Base-by-base conservation (phyloP, 1,140 invertebrate species). In the Aporrectodea caliginosa region DNA sequence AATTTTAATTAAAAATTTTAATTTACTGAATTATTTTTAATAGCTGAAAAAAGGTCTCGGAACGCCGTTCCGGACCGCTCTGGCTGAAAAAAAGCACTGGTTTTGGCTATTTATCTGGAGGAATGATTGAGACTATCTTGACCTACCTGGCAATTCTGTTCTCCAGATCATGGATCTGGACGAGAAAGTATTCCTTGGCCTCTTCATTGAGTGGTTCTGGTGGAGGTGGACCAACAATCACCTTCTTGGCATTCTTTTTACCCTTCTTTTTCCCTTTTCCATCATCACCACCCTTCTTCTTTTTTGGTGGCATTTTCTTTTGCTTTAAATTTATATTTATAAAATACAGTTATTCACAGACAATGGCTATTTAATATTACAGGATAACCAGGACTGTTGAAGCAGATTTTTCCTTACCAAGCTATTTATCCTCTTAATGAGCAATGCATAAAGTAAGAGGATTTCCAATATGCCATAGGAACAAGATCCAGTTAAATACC, bases 221-320 rank as follows among this genome's bases (percentile, higher is more conserved):
- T 30, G 75, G 32, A 76, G 75, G 33, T 29, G 75, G 75, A 1
- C 75, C 75, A 43, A 76, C 75, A 76, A 76, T 27, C 27, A 30
- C 33, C 2, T n/a, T 43, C 31, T 76, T 68, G 2, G 33, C 75
- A 22, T 43, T 31, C 43, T 76, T 76, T 68, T 75, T 75, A 2
- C 43, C 35, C 43, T 76, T 76, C 12, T 68, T 35, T 58, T 76
- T 76, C 27, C 35, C 35, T 12, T 58, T 22, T 58, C 22, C 22
- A 58, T 58, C 43, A 58, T 58, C 43, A 12, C 6, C 6, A 6
- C 22, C 6, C 22, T 22, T 22, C 43, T 58, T 58, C 43, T 58
- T 58, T 58, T 58, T 58, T 22, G 43, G 43, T 12, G 43, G 43
- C 43, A 58, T 58, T 58, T 12, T 58, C 22, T 22, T 22, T 58